These are phyloP conservation scores for Lepus oiostolus DNA, from an alignment of 2,797 vertebrate genomes.

Conservation along the genomic window DNA sequence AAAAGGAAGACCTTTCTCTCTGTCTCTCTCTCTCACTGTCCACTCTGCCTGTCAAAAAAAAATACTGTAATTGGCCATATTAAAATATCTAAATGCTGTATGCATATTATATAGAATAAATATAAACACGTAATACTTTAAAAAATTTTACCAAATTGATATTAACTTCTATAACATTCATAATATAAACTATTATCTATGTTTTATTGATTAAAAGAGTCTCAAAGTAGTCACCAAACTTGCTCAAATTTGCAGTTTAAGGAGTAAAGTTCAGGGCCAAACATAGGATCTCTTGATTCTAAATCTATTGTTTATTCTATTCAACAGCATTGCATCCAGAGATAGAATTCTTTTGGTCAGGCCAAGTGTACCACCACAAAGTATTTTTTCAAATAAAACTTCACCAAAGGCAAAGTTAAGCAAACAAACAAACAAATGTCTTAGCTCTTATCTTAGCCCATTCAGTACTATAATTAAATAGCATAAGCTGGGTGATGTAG, in stretches of 20 bases:
- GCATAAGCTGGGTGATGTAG: too few relatives aligned
- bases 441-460: neutral
- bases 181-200: neutral
- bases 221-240: neutral
- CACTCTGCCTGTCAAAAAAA: too few relatives aligned
- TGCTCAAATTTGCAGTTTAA: neutral
- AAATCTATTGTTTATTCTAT: neutral
- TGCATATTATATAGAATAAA: too few relatives aligned
- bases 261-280: neutral
- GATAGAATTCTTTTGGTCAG: neutral
- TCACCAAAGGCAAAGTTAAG: neutral
- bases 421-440: too few relatives aligned
- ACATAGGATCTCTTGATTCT: neutral
- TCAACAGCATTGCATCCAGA: neutral
- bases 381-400: neutral
- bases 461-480: too few relatives aligned
- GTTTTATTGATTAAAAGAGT: neutral
- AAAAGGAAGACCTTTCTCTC: too few relatives aligned
- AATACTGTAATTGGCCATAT: neutral
- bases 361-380: neutral
- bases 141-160: too few relatives aligned
- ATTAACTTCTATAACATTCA: slow-evolving; percentile 13
- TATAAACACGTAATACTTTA: too few relatives aligned
- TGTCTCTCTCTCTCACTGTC: too few relatives aligned
- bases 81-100: too few relatives aligned